Percentiles rank a stretch among this genome's conserved stretches.
Evolutionary conservation across 2,888 invertebrate species (phyloP).

Genomic region (Hirtodrosophila histrioides): DNA sequence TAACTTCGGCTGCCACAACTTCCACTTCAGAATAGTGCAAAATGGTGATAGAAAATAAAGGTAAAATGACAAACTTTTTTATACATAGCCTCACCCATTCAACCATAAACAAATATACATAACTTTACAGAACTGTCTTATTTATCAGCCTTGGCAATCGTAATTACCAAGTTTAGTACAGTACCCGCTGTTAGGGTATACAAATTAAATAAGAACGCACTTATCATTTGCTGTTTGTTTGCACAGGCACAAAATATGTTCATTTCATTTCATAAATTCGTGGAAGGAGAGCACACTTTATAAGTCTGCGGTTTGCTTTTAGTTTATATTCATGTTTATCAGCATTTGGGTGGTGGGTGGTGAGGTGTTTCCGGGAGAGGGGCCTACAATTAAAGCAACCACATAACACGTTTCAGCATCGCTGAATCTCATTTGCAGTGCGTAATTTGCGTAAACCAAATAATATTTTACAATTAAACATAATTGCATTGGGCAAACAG

Average conservation of each 20-base stretch:
- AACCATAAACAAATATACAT: too few relatives aligned
- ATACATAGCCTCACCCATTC: too few relatives aligned
- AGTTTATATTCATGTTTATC: constrained; percentile 29
- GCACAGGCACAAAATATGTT: constrained; percentile 22
- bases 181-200: constrained; percentile 2
- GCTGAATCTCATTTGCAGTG: constrained; percentile 49
- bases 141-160: not conserved
- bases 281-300: constrained; percentile 5
- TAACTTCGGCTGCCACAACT: too few relatives aligned
- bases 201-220: constrained; percentile 4
- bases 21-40: too few relatives aligned
- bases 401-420: constrained; percentile 52
- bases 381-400: constrained; percentile 39
- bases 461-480: constrained; percentile 72
- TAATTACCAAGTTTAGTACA: not conserved
- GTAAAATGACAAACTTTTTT: too few relatives aligned
- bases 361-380: not conserved
- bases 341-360: not conserved
- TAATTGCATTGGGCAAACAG: constrained; percentile 65
- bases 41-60: too few relatives aligned
- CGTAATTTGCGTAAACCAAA: constrained; percentile 69
- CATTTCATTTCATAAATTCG: constrained; percentile 9
- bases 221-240: constrained; percentile 15
- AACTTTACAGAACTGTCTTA: too few relatives aligned
- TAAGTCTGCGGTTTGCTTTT: constrained; percentile 35